Percentiles rank a stretch among this genome's conserved stretches.
Conservation (phyloP, 37 sponge, comb jelly and placozoan genomes). For the Chondrilla cf. caribensis region DNA sequence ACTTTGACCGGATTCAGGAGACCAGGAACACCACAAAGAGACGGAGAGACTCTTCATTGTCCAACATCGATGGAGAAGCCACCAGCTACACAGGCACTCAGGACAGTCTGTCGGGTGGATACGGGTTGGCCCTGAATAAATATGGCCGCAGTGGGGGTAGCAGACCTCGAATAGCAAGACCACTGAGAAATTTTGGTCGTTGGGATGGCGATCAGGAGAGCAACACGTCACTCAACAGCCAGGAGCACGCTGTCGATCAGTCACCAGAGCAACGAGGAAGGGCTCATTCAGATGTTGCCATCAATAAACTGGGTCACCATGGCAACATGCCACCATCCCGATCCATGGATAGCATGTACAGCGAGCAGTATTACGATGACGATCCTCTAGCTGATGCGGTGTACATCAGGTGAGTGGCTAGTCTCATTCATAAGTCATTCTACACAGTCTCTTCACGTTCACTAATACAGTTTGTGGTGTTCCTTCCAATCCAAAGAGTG, state of each 20-base stretch:
- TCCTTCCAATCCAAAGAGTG: no score
- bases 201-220: slow-evolving; percentile 5
- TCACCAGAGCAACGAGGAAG: not conserved
- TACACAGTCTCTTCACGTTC: no score
- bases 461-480: no score
- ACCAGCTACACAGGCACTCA: slow-evolving; percentile 13
- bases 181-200: not conserved
- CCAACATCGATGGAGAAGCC: not conserved
- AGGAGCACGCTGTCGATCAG: slow-evolving; percentile 21
- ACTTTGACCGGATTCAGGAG: slow-evolving; percentile 51
- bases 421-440: no score
- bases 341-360: slow-evolving; percentile 9
- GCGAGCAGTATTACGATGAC: slow-evolving; percentile 8
- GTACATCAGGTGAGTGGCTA: slow-evolving; percentile 52
- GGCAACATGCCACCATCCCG: not conserved
- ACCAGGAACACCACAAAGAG: slow-evolving; percentile 11
- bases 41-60: slow-evolving; percentile 4
- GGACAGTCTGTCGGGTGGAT: slow-evolving; percentile 5
- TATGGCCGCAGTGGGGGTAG: slow-evolving; percentile 8
- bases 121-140: not conserved
- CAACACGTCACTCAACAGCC: not conserved
- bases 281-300: slow-evolving; percentile 9
- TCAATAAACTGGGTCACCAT: not conserved
- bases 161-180: not conserved
- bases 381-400: slow-evolving; percentile 70